Base-by-base conservation (phyloP, 2,888 invertebrate species). In the Luperina nickerlii region DNA sequence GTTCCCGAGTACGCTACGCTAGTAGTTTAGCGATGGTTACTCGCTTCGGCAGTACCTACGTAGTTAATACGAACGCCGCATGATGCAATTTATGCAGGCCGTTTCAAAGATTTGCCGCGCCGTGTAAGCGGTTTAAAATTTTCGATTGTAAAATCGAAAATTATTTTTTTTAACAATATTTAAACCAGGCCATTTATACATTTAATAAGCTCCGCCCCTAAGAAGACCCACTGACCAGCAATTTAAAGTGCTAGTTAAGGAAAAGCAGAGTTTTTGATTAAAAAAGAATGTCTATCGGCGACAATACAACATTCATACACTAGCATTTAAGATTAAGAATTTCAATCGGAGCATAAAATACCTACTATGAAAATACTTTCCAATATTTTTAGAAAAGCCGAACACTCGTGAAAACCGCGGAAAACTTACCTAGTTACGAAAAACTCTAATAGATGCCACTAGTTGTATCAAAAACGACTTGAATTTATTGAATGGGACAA, bases 41-140 rank as follows among this genome's bases (percentile, higher is more conserved):
- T 60, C n/a, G 68, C 60, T 32, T n/a, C 60, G 24, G 32, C 63
- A 63, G 38, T 68, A 15, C 13, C 9, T 51, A 75, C 7, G 66
- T 38, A 38, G 15, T 2, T 38, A 51, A 1, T 32, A 24, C 5
- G 42, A 74, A 54, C n/a, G 54, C 11, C 6, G 81, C 71, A 87
- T 88, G 88, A 88, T 82, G 88, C 89, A 88, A 88, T 88, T 11
- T 57, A 73, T 66, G 76, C 77, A 78, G 27, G 51, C 67, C n/a
- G 65, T 88, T 89, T 82, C 88, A 81, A 79, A 69, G 72, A 42
- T 72, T 48, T 78, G 48, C 60, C 81, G 82, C 76, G 73, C 57
- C 15, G 38, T 38, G 38, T 38, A 38, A 38, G 38, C 38, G 6
- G 38, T 38, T 38, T 38, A 6, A 38, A 38, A 38, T 38, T 38